Evolutionary conservation across 1,140 invertebrate genomes (phyloP).

Genomic region (Aplysia californica): DNA sequence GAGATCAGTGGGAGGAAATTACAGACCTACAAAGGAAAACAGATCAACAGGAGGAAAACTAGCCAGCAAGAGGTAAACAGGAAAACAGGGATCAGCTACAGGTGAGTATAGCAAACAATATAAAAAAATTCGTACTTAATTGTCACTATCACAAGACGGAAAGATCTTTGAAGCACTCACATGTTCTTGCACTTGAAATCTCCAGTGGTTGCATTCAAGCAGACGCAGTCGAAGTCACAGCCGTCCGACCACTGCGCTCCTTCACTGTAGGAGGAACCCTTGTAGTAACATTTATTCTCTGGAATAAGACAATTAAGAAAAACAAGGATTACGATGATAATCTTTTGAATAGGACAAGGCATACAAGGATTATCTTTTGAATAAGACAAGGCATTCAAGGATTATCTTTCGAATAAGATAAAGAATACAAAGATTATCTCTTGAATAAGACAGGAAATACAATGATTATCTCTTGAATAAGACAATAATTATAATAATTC

Average conservation of each 20-base stretch:
- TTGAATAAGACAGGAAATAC: too few relatives aligned
- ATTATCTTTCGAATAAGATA: too few relatives aligned
- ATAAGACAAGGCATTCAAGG: too few relatives aligned
- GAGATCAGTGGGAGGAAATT: not conserved
- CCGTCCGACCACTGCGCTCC: slow-evolving; percentile 43
- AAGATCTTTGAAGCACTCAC: slow-evolving; percentile 32
- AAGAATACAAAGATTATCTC: too few relatives aligned
- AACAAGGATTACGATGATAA: too few relatives aligned
- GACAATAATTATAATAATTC: too few relatives aligned
- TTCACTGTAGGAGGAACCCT: slow-evolving; percentile 32
- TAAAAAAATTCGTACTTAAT: not conserved
- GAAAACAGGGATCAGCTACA: too few relatives aligned
- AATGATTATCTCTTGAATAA: too few relatives aligned
- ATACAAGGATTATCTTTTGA: too few relatives aligned
- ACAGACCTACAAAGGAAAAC: not conserved
- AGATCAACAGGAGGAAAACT: not conserved
- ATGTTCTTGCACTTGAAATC: slow-evolving; percentile 37
- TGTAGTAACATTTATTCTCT: slow-evolving; percentile 38
- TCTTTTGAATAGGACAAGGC: too few relatives aligned
- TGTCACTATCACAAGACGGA: not conserved
- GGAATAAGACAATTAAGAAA: not conserved
- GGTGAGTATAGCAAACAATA: too few relatives aligned
- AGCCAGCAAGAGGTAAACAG: not conserved
- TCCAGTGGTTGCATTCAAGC: slow-evolving; percentile 36
- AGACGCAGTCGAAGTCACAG: slow-evolving; percentile 43